Conservation (phyloP, 2,888 invertebrate species). For the Chloromyia formosa region DNA sequence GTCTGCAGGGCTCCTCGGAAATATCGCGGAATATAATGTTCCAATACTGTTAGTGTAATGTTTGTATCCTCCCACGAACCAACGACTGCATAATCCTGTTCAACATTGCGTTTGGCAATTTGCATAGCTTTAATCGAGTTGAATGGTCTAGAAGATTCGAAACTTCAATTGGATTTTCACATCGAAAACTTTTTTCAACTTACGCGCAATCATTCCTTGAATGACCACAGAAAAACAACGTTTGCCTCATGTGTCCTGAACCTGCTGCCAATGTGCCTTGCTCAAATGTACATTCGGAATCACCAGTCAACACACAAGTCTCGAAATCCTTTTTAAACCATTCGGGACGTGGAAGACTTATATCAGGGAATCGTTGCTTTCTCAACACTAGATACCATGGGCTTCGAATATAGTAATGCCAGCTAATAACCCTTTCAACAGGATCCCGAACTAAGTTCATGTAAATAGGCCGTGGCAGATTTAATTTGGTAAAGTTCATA, state of each 20-base stretch:
- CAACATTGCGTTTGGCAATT: conserved; percentile 83
- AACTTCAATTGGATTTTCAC: background rate
- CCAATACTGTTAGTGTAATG: conserved; percentile 81
- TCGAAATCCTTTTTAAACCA: conserved; percentile 75
- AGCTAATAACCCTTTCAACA: conserved; percentile 85
- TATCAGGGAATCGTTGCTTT: conserved; percentile 83
- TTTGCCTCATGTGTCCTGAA: conserved; percentile 83
- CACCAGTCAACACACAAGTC: conserved; percentile 81
- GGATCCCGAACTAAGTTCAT: conserved; percentile 88
- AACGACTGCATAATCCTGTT: conserved; percentile 85
- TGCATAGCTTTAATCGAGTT: conserved; percentile 83
- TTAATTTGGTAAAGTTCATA: conserved; percentile 82
- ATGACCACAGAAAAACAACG: conserved; percentile 89
- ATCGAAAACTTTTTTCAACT: conserved; percentile 58
- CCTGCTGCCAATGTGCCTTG: conserved; percentile 81
- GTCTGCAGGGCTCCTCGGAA: conserved; percentile 79
- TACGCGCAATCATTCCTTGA: conserved; percentile 78
- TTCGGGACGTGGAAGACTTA: conserved; percentile 76
- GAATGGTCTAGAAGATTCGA: conserved; percentile 73
- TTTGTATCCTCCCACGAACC: conserved; percentile 89
- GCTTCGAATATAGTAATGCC: conserved; percentile 87
- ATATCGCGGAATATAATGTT: conserved; percentile 84
- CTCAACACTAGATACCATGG: conserved; percentile 89
- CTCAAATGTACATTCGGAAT: conserved; percentile 81
- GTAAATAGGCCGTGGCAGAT: conserved; percentile 82